Conservation (phyloP, 2,113 vertebrate species). For the Halcyon senegalensis region DNA sequence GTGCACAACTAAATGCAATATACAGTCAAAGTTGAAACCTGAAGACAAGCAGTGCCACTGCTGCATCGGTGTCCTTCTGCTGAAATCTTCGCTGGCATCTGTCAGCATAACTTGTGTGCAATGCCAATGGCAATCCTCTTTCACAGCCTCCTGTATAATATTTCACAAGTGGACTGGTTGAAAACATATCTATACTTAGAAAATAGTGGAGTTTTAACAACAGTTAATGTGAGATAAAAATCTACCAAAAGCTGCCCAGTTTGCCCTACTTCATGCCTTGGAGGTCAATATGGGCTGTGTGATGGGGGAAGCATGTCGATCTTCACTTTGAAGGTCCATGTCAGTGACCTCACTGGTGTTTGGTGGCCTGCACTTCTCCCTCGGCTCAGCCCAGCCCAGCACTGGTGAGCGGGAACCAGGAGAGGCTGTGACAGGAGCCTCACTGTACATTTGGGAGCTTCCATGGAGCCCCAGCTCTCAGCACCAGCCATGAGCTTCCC, state of each 20-base stretch:
- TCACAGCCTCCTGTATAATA: background rate
- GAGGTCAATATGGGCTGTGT: rapidly evolving
- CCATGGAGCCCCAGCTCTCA: background rate
- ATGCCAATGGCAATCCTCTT: background rate
- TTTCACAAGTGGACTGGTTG: background rate
- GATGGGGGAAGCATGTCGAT: rapidly evolving
- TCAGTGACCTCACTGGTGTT: rapidly evolving
- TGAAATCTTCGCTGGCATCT: rapidly evolving
- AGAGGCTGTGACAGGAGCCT: rapidly evolving
- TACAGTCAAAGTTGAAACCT: background rate
- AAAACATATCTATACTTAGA: background rate
- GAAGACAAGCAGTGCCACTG: background rate
- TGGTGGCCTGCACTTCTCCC: background rate
- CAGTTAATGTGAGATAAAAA: background rate
- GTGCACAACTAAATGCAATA: background rate
- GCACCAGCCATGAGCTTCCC: too few species aligned
- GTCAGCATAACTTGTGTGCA: background rate
- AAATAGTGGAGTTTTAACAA: background rate
- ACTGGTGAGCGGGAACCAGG: background rate
- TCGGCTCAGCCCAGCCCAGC: too few species aligned
- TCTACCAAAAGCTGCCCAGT: rapidly evolving
- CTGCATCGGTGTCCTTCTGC: background rate
- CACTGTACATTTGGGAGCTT: rapidly evolving
- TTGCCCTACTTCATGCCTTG: background rate
- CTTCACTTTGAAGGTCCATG: background rate